Percentiles rank a stretch among this genome's conserved stretches.
These are phyloP conservation scores for Felis chaus DNA, from an alignment of 2,113 vertebrate species.

Conservation along the genomic window DNA sequence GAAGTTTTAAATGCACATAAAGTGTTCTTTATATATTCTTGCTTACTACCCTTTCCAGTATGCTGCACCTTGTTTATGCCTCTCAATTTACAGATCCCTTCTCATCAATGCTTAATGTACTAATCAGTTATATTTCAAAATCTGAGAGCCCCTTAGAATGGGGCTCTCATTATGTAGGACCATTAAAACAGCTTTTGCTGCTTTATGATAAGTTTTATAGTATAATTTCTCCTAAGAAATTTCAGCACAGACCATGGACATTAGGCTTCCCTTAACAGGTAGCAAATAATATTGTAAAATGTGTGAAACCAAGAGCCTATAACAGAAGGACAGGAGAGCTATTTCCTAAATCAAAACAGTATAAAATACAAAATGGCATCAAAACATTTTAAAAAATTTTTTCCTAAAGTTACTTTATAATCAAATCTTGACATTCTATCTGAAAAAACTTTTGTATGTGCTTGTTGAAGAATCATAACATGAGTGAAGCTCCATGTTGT, in stretches of 20 bases:
- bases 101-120: background rate
- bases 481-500: background rate
- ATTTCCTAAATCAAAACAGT: conserved; percentile 19
- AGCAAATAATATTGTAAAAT: conserved; percentile 37
- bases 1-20: conserved; percentile 14
- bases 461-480: background rate
- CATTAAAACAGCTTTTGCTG: background rate
- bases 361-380: conserved; percentile 8
- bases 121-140: conserved; percentile 21
- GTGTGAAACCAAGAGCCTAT: background rate
- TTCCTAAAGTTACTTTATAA: conserved; percentile 30
- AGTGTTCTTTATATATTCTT: background rate
- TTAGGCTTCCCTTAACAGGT: background rate
- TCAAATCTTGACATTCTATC: conserved; percentile 4
- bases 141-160: background rate
- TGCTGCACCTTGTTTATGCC: background rate
- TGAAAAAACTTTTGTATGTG: conserved; percentile 6
- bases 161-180: background rate
- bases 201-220: background rate
- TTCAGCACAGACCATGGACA: background rate
- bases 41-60: background rate
- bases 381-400: conserved; percentile 39
- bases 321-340: background rate
- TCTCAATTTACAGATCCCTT: conserved; percentile 20
- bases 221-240: conserved; percentile 14